Evolutionary conservation across 2,113 vertebrate genomes (phyloP), one percentile per base, ranked within the genome.

Genomic region (Leucopsar rothschildi): DNA sequence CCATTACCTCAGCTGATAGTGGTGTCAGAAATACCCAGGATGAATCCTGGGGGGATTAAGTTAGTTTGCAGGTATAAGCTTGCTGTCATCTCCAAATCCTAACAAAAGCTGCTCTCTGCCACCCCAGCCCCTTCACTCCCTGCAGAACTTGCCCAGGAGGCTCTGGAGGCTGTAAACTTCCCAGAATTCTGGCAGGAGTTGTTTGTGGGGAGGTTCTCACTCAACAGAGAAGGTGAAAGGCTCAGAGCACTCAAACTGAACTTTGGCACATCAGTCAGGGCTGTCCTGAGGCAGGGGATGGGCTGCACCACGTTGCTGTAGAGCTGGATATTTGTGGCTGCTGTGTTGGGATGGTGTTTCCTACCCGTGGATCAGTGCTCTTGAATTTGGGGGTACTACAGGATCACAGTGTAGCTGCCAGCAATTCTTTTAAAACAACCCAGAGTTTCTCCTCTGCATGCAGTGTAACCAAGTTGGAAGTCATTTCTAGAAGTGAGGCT

Each of bases 71-170:
- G 70, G 69, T 63, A 3, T 24, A 39, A 63, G 44, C 56, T 68
- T 75, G 60, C 69, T 84, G n/a, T 42, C 71, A 8, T 42, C 42
- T 61, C 37, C n/a, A 5, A 35, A 57, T 37, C 39, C n/a, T 17
- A 8, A 19, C 56, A 47, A 33, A 39, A 7, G 9, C 20, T 57
- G 45, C 3, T 52, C 49, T 66, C 47, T 82, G 76, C 24, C 61
- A 24, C 29, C 35, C 31, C 0, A 0, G 19, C 19, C 28, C 22
- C 19, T 33, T 7, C 5, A 0, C 6, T 44, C 16, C 12, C 21
- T 5, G 9, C 52, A 9, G 22, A 49, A 27, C 11, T 21, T 18
- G 17, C 35, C 29, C 60, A 8, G 47, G 50, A 57, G 40, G 44
- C 65, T 53, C 50, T 35, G 73, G 21, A 15, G 24, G 23, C 24